Conservation (phyloP, 2,113 vertebrate species). For the Monopterus albus region DNA sequence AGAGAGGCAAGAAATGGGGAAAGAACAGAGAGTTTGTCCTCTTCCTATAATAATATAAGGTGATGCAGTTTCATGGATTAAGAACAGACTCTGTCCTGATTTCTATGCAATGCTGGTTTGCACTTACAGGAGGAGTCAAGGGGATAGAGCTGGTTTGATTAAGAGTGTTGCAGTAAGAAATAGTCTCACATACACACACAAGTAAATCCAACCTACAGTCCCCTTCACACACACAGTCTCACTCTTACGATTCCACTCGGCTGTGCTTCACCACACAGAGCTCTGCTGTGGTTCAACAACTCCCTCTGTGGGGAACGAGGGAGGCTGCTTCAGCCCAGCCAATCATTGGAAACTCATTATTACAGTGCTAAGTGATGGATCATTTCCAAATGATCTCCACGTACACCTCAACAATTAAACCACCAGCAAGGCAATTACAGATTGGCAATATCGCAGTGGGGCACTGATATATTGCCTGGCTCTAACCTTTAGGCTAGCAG, state of each 20-base stretch:
- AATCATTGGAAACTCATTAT: slow-evolving; percentile 82
- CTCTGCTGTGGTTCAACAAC: slow-evolving; percentile 57
- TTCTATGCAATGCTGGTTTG: slow-evolving; percentile 54
- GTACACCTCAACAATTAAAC: slow-evolving; percentile 82
- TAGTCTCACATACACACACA: slow-evolving; percentile 17
- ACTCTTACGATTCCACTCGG: slow-evolving; percentile 41
- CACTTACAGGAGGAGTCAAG: slow-evolving; percentile 46
- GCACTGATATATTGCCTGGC: slow-evolving; percentile 75
- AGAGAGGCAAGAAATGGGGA: background rate
- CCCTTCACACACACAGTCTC: slow-evolving; percentile 30
- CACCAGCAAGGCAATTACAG: slow-evolving; percentile 80
- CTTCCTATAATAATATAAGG: slow-evolving; percentile 10
- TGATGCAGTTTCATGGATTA: slow-evolving; percentile 33
- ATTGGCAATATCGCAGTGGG: slow-evolving; percentile 67
- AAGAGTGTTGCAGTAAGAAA: slow-evolving; percentile 51
- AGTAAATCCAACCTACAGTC: slow-evolving; percentile 32
- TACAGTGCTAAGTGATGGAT: slow-evolving; percentile 81
- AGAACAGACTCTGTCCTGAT: slow-evolving; percentile 24
- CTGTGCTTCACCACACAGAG: slow-evolving; percentile 46
- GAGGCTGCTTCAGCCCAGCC: slow-evolving; percentile 64
- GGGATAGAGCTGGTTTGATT: slow-evolving; percentile 58
- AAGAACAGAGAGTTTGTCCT: slow-evolving; percentile 22
- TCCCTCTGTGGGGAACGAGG: slow-evolving; percentile 68
- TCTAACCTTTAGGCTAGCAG: slow-evolving; percentile 74
- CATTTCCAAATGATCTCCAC: slow-evolving; percentile 82